phyloP scores from a whole-genome alignment of 2,888 invertebrate species.

The Iselma pallidipennis region DNA sequence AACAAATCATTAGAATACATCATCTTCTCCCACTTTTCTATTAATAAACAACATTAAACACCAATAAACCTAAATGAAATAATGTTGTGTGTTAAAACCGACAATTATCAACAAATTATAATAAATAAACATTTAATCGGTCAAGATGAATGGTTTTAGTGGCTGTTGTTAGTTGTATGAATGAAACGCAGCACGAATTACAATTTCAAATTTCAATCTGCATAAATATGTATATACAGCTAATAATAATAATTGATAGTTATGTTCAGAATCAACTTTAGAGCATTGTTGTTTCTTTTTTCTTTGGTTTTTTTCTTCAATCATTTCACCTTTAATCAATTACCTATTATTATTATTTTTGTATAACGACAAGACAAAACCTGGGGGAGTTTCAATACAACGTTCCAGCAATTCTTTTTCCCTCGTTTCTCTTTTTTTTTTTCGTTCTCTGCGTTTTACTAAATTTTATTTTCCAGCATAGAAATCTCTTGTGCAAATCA shows the following conservation, averaged over 20 bases:
- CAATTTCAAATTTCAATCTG: conserved; percentile 22
- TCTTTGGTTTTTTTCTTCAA: background rate
- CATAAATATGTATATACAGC: conserved; percentile 3
- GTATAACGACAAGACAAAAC: too few species aligned
- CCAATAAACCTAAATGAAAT: conserved; percentile 6
- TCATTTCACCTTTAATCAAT: background rate
- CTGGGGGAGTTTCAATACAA: too few species aligned
- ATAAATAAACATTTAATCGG: conserved; percentile 26
- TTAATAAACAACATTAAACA: background rate
- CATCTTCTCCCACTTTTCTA: background rate
- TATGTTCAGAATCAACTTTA: background rate
- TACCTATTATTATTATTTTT: too few species aligned
- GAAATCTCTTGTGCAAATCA: conserved; percentile 18
- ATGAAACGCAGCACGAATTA: conserved; percentile 24
- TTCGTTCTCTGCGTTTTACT: background rate
- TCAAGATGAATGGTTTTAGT: conserved; percentile 20
- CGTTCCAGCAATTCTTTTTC: background rate
- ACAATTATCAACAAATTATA: conserved; percentile 25
- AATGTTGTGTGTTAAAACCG: conserved; percentile 8
- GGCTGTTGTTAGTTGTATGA: conserved; percentile 12
- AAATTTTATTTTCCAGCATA: background rate
- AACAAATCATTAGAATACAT: too few species aligned
- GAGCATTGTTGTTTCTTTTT: background rate
- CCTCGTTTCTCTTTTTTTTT: background rate
- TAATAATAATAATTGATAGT: background rate